These are phyloP conservation scores for Trochalopteron elliotii DNA, from an alignment of 2,113 vertebrate genomes.

Conservation along the genomic window DNA sequence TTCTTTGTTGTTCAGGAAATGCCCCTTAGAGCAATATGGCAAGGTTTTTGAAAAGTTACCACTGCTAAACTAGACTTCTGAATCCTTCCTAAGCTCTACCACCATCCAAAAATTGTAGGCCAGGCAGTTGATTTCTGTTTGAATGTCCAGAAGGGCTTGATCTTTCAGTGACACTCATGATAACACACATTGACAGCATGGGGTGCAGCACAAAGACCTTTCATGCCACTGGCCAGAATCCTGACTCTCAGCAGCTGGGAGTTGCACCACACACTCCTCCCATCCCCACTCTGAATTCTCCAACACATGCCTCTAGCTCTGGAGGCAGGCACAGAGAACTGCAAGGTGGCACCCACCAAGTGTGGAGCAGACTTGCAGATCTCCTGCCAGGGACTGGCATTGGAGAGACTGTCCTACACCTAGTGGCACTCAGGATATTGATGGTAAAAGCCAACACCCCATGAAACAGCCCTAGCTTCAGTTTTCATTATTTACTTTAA, in stretches of 20 bases:
- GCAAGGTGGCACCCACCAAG: not conserved
- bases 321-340: not conserved
- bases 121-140: not conserved
- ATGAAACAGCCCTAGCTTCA: not conserved
- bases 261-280: not conserved
- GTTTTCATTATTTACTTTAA: not conserved
- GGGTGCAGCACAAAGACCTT: not conserved
- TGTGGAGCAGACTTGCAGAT: fast-evolving
- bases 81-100: not conserved
- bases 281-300: not conserved
- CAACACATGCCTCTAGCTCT: fast-evolving
- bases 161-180: not conserved
- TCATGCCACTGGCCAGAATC: not conserved
- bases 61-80: not conserved
- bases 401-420: not conserved
- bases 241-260: not conserved
- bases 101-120: not conserved
- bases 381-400: not conserved
- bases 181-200: not conserved
- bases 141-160: not conserved
- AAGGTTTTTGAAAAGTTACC: not conserved
- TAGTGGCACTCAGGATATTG: not conserved
- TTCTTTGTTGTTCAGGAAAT: not conserved
- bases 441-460: not conserved
- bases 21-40: not conserved